These are phyloP conservation scores for Nesoenas mayeri DNA, from an alignment of 2,113 vertebrate genomes.

Conservation along the genomic window DNA sequence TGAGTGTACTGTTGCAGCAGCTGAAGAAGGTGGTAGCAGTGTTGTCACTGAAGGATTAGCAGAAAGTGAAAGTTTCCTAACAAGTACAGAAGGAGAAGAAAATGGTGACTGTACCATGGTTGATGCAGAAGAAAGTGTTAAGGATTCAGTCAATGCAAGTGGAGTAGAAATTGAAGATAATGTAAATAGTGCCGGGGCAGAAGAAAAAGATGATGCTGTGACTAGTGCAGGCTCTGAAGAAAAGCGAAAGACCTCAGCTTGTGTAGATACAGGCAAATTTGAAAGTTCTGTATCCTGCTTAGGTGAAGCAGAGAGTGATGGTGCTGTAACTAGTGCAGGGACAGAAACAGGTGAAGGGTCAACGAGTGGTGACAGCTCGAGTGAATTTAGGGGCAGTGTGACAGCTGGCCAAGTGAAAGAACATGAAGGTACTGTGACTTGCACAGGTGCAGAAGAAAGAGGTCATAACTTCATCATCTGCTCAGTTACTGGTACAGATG, in stretches of 20 bases:
- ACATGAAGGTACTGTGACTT: constrained; percentile 73
- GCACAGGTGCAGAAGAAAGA: constrained; percentile 67
- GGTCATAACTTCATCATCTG: constrained; percentile 33
- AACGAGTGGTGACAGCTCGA: constrained; percentile 15
- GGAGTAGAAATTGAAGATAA: neutral
- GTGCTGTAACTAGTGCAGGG: constrained; percentile 81
- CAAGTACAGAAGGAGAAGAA: constrained; percentile 76
- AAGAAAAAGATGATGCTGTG: constrained; percentile 83
- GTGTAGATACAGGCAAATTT: constrained; percentile 7
- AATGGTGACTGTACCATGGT: constrained; percentile 49
- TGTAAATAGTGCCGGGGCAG: constrained; percentile 64
- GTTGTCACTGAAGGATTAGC: constrained; percentile 75
- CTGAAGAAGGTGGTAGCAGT: constrained; percentile 69
- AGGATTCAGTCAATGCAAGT: neutral
- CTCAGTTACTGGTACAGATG: constrained; percentile 58
- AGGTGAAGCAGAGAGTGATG: constrained; percentile 74
- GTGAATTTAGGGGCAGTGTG: constrained; percentile 36
- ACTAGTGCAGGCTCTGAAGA: constrained; percentile 80
- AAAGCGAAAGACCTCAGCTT: constrained; percentile 50
- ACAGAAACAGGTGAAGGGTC: constrained; percentile 70
- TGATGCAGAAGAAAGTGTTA: constrained; percentile 50
- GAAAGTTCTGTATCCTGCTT: constrained; percentile 45
- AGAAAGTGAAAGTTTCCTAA: constrained; percentile 71
- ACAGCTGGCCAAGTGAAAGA: constrained; percentile 58
- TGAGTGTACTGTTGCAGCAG: constrained; percentile 71